Evolutionary conservation across 2,797 vertebrate genomes (phyloP).

Genomic region (Sylvia borin): DNA sequence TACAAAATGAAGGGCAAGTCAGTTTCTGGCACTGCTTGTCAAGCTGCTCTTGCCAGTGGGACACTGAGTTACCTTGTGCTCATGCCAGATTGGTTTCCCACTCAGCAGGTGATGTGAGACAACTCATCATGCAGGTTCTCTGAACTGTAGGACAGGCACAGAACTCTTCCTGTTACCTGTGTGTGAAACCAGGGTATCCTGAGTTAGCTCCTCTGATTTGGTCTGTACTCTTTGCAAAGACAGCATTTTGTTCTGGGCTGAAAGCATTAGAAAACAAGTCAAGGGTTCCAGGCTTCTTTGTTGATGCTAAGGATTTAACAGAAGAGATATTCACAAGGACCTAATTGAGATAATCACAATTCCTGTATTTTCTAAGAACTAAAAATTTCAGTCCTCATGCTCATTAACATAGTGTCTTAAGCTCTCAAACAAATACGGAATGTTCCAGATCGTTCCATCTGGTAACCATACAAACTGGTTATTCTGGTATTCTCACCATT

Average conservation of each 20-base stretch:
- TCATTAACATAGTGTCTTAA: not conserved
- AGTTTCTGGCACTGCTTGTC: not conserved
- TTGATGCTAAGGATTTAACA: not conserved
- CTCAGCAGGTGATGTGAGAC: not conserved
- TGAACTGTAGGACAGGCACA: not conserved
- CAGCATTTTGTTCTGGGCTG: not conserved
- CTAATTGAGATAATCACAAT: not conserved
- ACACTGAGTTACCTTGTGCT: not conserved
- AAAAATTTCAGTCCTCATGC: not conserved
- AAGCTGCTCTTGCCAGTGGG: not conserved
- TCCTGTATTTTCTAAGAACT: not conserved
- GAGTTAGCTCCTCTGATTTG: not conserved
- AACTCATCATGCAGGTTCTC: not conserved
- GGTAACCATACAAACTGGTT: not conserved
- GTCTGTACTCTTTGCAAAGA: not conserved
- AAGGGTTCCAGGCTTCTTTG: not conserved
- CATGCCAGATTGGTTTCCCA: not conserved
- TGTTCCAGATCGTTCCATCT: not conserved
- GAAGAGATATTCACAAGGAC: not conserved
- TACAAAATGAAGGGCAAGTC: not conserved
- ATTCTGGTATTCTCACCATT: not conserved
- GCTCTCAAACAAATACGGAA: not conserved
- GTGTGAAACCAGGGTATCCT: not conserved
- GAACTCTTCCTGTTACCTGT: not conserved
- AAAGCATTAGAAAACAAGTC: not conserved